Evolutionary conservation across 2,888 invertebrate genomes (phyloP).

Genomic region (Coelopa pilipes): DNA sequence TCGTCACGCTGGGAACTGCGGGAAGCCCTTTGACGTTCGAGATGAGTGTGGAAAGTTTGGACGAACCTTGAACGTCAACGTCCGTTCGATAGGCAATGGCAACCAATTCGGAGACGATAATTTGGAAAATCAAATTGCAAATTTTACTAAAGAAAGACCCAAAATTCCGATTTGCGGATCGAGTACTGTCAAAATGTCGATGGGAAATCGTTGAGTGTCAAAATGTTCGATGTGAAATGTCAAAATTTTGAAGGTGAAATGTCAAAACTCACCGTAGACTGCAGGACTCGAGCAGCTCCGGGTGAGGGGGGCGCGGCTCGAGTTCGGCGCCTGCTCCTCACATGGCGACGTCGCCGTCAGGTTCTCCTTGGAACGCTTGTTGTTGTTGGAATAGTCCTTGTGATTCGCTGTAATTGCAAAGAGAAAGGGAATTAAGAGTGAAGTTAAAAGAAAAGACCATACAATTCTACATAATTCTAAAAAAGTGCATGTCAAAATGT

Average conservation of each 20-base stretch:
- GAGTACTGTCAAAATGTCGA: no score
- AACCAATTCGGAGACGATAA: no score
- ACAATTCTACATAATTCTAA: no score
- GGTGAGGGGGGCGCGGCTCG: slow-evolving; percentile 67
- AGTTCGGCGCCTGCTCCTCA: slow-evolving; percentile 72
- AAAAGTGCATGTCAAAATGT: no score
- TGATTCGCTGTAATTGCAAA: slow-evolving; percentile 72
- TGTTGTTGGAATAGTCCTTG: slow-evolving; percentile 75
- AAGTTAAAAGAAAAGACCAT: not conserved
- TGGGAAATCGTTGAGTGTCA: no score
- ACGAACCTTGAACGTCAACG: no score
- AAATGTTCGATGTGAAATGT: no score
- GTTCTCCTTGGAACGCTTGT: slow-evolving; percentile 73
- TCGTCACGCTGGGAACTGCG: not conserved
- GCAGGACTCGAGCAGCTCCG: slow-evolving; percentile 71
- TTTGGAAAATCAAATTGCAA: no score
- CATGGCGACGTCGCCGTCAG: slow-evolving; percentile 68
- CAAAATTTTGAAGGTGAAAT: not conserved
- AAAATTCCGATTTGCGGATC: no score
- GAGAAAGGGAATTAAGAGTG: not conserved
- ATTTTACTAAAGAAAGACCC: no score
- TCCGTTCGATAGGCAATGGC: no score
- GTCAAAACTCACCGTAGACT: slow-evolving; percentile 63
- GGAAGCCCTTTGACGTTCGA: not conserved
- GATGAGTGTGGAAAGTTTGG: not conserved